These are phyloP conservation scores for Caenorhabditis sulstoni DNA, from an alignment of 2,888 invertebrate species.

Conservation along the genomic window DNA sequence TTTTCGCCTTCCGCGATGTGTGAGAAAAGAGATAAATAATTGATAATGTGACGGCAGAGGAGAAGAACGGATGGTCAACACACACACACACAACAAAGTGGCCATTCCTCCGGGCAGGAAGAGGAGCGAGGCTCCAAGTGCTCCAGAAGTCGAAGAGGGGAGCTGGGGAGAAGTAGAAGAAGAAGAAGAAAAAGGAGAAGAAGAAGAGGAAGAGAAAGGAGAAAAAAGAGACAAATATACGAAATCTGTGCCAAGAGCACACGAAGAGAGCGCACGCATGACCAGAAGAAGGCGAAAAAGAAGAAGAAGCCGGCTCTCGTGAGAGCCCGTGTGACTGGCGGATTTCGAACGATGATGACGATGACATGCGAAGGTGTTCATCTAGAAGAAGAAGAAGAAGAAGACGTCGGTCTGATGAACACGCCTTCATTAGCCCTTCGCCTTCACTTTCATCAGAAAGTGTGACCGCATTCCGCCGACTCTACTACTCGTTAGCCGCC, in stretches of 20 bases:
- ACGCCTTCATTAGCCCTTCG: too few species aligned
- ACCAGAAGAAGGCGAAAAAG: conserved; percentile 3
- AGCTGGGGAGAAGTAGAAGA: conserved; percentile 22
- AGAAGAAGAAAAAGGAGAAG: conserved; percentile 34
- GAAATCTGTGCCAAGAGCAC: conserved; percentile 44
- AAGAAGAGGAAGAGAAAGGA: conserved; percentile 20
- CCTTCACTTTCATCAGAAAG: too few species aligned
- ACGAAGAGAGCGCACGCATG: conserved; percentile 12
- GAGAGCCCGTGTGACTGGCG: too few species aligned
- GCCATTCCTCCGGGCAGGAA: background rate
- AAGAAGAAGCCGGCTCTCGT: background rate
- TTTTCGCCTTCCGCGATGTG: conserved; percentile 7
- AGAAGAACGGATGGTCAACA: conserved; percentile 8
- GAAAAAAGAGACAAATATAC: conserved; percentile 37
- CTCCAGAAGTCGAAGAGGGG: conserved; percentile 25
- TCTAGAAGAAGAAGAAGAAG: conserved; percentile 34
- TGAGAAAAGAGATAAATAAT: conserved; percentile 45
- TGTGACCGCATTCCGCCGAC: too few species aligned
- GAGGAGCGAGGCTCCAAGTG: conserved; percentile 24
- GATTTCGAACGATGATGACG: background rate
- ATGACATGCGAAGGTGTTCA: conserved; percentile 17
- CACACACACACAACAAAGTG: too few species aligned
- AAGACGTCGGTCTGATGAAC: too few species aligned
- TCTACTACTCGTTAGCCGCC: too few species aligned
- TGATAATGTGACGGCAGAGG: conserved; percentile 48